Conservation (phyloP, 2,888 invertebrate genomes). For the Dynastes hyllus region DNA sequence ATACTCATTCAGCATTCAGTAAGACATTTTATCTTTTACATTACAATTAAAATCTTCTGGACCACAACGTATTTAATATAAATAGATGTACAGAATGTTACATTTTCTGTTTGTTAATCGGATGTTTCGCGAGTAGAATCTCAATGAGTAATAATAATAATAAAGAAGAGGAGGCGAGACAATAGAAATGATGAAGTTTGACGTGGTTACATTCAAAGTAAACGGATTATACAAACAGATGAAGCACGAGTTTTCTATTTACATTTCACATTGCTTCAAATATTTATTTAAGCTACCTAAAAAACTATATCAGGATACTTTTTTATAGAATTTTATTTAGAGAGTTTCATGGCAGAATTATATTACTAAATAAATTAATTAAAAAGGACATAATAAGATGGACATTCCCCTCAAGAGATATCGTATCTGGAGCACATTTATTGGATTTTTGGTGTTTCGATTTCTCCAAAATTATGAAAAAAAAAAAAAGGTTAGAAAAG, state of each 20-base stretch:
- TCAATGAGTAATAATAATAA: conserved; percentile 37
- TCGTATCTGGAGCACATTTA: background rate
- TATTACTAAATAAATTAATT: conserved; percentile 17
- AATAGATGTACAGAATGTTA: conserved; percentile 61
- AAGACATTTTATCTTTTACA: conserved; percentile 33
- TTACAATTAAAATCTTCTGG: conserved; percentile 27
- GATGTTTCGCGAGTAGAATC: conserved; percentile 29
- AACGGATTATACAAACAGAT: conserved; percentile 35
- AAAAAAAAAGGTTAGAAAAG: too few relatives aligned
- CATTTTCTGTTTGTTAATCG: conserved; percentile 63
- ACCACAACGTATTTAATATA: conserved; percentile 63
- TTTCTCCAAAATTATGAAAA: background rate
- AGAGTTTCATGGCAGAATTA: conserved; percentile 36
- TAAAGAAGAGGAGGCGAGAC: background rate
- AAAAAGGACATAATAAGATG: conserved; percentile 11
- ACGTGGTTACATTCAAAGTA: conserved; percentile 32
- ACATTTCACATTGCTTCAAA: conserved; percentile 42
- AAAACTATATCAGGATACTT: conserved; percentile 31
- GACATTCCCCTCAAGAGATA: background rate
- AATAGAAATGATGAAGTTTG: conserved; percentile 25
- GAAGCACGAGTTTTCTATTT: conserved; percentile 39
- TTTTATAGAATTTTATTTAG: conserved; percentile 21
- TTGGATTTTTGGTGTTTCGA: background rate
- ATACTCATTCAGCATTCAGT: conserved; percentile 56
- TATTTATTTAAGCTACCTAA: conserved; percentile 45